Evolutionary conservation across 2,888 invertebrate species (phyloP), one percentile per base, ranked within the genome.

Genomic region (Orthosia gothica): DNA sequence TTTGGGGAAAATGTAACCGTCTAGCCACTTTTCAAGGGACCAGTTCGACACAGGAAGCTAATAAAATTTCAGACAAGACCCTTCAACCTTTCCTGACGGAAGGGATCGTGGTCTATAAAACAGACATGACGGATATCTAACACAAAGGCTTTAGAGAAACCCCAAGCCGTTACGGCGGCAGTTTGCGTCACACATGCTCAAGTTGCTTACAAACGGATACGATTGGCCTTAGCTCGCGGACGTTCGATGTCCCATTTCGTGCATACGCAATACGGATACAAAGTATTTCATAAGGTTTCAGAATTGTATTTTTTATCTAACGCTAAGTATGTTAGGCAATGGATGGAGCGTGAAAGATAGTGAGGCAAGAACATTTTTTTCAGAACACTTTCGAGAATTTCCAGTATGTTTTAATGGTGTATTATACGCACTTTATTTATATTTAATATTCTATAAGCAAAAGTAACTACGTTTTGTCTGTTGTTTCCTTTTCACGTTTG

Each of bases 161-260:
- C 49, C 58, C n/a, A 55, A 63, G 68, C 62, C 23, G 64, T 76
- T 72, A 70, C 62, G 52, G 23, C 68, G 59, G 40, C 68, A 26
- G 59, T 75, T 80, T 82, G 74, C 84, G 76, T 78, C 86, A 86
- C 54, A 86, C 54, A 71, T 57, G 74, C 65, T 71, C 40, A 73
- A 70, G 72, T 84, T 86, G 74, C 82, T 77, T 74, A 64, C 47
- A 74, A 79, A 75, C 87, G 86, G 88, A 86, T 88, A 73, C 80
- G 75, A 54, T 54, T 65, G 86, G 82, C 84, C 88, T 86, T 74
- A 80, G 70, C 32, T 80, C 69, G 63, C 82, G 73, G 88, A 80
- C 70, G 64, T 68, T 47, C 64, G 67, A 78, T 86, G 86, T 70
- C 70, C 71, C 62, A 76, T 81, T 74, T 74, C 26, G 62, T 71